These are phyloP conservation scores for Solen grandis DNA, from an alignment of 1,140 invertebrate species.

Conservation along the genomic window DNA sequence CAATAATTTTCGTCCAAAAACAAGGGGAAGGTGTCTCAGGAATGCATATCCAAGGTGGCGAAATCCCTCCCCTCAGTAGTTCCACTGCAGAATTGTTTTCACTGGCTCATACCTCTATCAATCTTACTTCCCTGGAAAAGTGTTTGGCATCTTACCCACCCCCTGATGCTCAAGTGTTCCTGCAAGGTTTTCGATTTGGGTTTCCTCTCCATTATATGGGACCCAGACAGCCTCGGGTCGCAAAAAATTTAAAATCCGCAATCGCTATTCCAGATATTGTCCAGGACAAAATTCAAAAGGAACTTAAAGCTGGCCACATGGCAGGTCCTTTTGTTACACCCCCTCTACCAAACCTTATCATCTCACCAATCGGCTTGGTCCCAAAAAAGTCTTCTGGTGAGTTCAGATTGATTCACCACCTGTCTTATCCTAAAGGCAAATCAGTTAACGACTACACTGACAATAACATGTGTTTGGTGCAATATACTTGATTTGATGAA, in stretches of 20 bases:
- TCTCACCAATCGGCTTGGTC: slow-evolving; percentile 41
- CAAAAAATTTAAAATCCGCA: slow-evolving; percentile 29
- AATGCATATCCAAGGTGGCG: not conserved
- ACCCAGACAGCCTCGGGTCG: not conserved
- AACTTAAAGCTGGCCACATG: slow-evolving; percentile 4
- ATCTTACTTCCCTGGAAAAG: not conserved
- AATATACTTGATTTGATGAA: no score
- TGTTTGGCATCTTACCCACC: not conserved
- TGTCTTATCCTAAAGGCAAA: slow-evolving; percentile 6
- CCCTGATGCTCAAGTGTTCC: not conserved
- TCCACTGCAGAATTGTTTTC: not conserved
- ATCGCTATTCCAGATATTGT: not conserved
- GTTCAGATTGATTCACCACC: no score
- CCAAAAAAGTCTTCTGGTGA: no score
- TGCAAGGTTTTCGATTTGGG: slow-evolving; percentile 33
- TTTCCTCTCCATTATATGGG: slow-evolving; percentile 32
- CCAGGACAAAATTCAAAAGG: slow-evolving; percentile 2
- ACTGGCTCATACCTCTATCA: slow-evolving; percentile 1
- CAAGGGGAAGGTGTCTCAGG: no score
- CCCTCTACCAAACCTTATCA: slow-evolving; percentile 18
- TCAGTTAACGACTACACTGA: slow-evolving; percentile 33
- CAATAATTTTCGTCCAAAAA: not conserved
- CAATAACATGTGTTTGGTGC: slow-evolving; percentile 1
- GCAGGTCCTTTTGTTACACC: slow-evolving; percentile 9
- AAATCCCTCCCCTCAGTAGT: not conserved